phyloP scores from a whole-genome alignment of 2,888 invertebrate genomes.

The Aleiodes testaceus region DNA sequence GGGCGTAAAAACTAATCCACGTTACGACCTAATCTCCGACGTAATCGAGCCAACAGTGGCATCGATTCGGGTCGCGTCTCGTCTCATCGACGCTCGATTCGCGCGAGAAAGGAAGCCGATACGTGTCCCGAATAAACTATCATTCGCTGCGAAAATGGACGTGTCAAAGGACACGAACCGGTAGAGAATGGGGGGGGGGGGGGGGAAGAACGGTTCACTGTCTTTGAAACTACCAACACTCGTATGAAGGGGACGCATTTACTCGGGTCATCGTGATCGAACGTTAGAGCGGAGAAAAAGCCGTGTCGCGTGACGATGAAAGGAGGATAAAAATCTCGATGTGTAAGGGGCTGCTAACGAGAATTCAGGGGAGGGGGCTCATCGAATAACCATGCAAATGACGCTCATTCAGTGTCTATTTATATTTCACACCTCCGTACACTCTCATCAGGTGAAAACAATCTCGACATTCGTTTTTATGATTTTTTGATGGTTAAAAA shows the following conservation, averaged over 20 bases:
- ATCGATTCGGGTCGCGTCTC: slow-evolving; percentile 44
- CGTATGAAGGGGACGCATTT: background rate
- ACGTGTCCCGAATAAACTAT: slow-evolving; percentile 41
- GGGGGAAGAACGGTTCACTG: background rate
- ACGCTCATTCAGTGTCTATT: slow-evolving; percentile 7
- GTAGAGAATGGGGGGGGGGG: background rate
- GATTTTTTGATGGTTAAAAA: too few relatives aligned
- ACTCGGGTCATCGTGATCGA: slow-evolving; percentile 37
- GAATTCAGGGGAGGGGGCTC: background rate
- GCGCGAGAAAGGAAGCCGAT: slow-evolving; percentile 40
- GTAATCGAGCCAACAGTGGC: slow-evolving; percentile 44
- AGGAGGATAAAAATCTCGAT: slow-evolving; percentile 41
- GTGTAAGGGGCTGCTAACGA: slow-evolving; percentile 19
- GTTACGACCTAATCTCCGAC: slow-evolving; percentile 46
- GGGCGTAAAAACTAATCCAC: slow-evolving; percentile 34
- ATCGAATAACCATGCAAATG: slow-evolving; percentile 44
- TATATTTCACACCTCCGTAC: too few relatives aligned
- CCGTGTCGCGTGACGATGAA: slow-evolving; percentile 41
- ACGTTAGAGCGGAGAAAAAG: slow-evolving; percentile 19
- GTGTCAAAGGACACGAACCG: slow-evolving; percentile 35
- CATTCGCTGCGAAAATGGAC: slow-evolving; percentile 26
- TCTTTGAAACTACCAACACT: slow-evolving; percentile 10
- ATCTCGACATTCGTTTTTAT: too few relatives aligned
- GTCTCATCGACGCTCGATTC: slow-evolving; percentile 42
- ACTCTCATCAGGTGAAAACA: too few relatives aligned